Conservation (phyloP, 35 echinoderm and acorn worm species). For the Apostichopus californicus region DNA sequence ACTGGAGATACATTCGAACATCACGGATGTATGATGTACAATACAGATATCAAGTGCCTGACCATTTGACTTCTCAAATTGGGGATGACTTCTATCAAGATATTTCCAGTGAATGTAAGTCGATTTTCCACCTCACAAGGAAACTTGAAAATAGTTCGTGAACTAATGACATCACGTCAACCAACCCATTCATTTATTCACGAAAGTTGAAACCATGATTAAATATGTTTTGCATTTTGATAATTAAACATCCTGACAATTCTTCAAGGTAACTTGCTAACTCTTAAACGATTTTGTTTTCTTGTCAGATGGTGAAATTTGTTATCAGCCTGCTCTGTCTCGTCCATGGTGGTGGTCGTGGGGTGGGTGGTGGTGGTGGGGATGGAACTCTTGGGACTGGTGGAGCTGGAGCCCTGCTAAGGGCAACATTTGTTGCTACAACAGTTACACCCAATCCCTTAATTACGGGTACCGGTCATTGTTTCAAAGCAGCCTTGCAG, state of each 20-base stretch:
- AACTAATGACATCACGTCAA: too few relatives aligned
- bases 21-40: conserved; percentile 7
- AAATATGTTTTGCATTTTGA: too few relatives aligned
- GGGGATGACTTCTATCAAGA: conserved; percentile 13
- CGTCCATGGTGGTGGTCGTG: conserved; percentile 43
- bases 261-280: too few relatives aligned
- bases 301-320: conserved; percentile 14
- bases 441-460: neutral
- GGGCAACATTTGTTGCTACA: conserved; percentile 54
- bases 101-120: neutral
- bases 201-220: too few relatives aligned
- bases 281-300: neutral
- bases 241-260: too few relatives aligned
- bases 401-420: conserved; percentile 31
- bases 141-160: too few relatives aligned
- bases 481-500: conserved; percentile 48
- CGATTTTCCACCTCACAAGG: neutral
- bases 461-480: neutral
- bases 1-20: too few relatives aligned
- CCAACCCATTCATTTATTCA: too few relatives aligned
- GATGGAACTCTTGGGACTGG: neutral
- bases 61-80: too few relatives aligned
- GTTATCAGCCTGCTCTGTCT: conserved; percentile 21
- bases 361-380: neutral
- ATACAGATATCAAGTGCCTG: neutral